Conservation (phyloP, 2,888 invertebrate genomes). For the Cancer borealis region DNA sequence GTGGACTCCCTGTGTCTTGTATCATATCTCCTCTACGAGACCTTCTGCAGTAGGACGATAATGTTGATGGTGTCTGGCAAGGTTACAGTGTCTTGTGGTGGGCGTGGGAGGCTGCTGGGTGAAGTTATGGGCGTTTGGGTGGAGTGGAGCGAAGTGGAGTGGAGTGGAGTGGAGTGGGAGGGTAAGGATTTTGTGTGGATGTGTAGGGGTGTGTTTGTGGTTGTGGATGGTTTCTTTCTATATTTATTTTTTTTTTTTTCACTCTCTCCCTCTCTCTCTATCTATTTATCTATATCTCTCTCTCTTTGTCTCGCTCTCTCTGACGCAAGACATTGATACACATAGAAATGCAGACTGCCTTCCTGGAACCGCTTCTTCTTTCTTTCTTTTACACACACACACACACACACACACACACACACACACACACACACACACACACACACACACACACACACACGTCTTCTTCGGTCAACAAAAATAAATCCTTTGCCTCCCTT, state of each 20-base stretch:
- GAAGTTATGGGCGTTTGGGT: too few relatives aligned
- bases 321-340: neutral
- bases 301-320: neutral
- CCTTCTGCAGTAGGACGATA: too few relatives aligned
- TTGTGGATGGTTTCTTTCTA: neutral
- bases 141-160: too few relatives aligned
- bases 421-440: slow-evolving; percentile 44
- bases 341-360: neutral
- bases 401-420: slow-evolving; percentile 47
- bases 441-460: neutral
- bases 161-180: too few relatives aligned
- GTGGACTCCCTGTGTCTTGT: too few relatives aligned
- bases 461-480: neutral
- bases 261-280: neutral
- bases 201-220: too few relatives aligned
- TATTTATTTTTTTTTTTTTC: neutral
- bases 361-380: neutral
- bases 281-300: neutral
- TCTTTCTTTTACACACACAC: neutral
- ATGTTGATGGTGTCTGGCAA: too few relatives aligned
- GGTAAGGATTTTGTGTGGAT: too few relatives aligned
- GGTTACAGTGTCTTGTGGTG: too few relatives aligned
- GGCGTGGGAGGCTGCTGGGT: too few relatives aligned
- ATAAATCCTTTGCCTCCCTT: neutral
- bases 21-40: too few relatives aligned